These are phyloP conservation scores for Tetraneura akinire DNA, from an alignment of 1,140 invertebrate species.

Conservation along the genomic window DNA sequence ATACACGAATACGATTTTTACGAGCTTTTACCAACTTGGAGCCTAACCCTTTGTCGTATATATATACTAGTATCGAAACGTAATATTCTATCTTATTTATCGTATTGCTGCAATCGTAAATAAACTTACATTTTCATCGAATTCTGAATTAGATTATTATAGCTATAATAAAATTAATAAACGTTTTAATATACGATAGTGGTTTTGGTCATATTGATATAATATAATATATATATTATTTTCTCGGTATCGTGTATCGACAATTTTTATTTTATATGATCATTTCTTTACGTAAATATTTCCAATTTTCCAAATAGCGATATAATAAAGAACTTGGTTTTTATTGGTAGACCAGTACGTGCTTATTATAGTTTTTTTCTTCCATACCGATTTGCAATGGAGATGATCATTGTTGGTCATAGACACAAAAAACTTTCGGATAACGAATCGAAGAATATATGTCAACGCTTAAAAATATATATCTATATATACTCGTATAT, in stretches of 20 bases:
- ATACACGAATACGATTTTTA: background rate
- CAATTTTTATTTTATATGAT: background rate
- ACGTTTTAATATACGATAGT: too few relatives aligned
- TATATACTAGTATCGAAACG: too few relatives aligned
- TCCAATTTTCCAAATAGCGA: background rate
- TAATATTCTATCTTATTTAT: background rate
- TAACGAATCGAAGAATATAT: background rate
- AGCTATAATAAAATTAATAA: too few relatives aligned
- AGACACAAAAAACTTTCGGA: constrained; percentile 29
- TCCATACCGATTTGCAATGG: background rate
- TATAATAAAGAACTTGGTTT: background rate
- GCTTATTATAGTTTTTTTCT: background rate
- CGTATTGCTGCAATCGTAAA: background rate
- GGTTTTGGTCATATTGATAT: background rate
- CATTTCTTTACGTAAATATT: constrained; percentile 16
- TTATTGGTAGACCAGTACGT: background rate
- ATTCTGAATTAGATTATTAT: too few relatives aligned
- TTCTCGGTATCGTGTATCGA: constrained; percentile 5
- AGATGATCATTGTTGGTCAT: background rate
- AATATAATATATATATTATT: background rate
- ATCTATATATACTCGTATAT: background rate
- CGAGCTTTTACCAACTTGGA: constrained; percentile 11
- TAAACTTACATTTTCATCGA: too few relatives aligned
- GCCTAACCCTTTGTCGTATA: background rate
- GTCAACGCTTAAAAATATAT: constrained; percentile 1